Conservation (phyloP, 1,140 invertebrate species). For the Onthophagus taurus region DNA sequence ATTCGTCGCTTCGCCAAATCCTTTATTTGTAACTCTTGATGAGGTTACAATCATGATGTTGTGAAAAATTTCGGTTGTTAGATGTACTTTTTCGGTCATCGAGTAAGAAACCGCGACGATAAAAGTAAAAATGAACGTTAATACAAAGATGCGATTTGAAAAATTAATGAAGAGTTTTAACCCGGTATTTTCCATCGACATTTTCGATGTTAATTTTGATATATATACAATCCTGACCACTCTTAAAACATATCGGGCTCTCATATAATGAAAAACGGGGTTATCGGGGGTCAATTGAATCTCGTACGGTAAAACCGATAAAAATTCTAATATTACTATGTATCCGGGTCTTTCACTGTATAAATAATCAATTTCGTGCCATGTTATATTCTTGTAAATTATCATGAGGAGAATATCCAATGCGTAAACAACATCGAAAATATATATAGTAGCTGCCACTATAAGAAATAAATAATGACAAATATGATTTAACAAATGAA, state of each 20-base stretch:
- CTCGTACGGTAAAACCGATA: conserved; percentile 7
- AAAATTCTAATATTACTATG: not conserved
- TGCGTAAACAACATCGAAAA: conserved; percentile 9
- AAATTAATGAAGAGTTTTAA: too few species aligned
- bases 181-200: too few species aligned
- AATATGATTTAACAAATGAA: too few species aligned
- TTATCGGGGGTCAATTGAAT: not conserved
- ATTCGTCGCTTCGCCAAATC: too few species aligned
- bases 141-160: too few species aligned
- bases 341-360: conserved; percentile 1
- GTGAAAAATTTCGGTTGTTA: not conserved
- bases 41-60: too few species aligned
- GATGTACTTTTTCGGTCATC: not conserved
- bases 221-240: not conserved
- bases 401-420: conserved; percentile 10
- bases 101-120: not conserved
- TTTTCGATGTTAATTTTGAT: not conserved
- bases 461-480: too few species aligned
- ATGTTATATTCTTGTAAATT: conserved; percentile 3
- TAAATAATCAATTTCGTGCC: conserved; percentile 4
- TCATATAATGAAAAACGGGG: not conserved
- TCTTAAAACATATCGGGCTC: conserved; percentile 1
- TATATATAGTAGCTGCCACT: too few species aligned
- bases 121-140: too few species aligned
- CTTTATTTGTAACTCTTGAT: too few species aligned